Conservation (phyloP, 2,797 vertebrate genomes). For the Parauchenoglanis punctatus region DNA sequence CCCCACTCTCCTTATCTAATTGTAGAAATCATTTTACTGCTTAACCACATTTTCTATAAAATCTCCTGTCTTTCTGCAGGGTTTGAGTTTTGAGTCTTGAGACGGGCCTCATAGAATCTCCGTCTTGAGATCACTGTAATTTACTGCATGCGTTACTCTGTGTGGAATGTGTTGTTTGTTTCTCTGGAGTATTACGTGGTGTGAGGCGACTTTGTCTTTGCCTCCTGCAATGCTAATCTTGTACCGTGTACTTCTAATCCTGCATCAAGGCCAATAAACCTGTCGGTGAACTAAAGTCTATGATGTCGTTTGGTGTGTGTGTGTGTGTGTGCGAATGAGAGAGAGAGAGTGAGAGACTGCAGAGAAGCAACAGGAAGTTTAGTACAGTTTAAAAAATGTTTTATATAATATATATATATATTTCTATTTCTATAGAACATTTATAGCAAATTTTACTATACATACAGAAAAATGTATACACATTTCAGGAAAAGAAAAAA, state of each 20-base stretch:
- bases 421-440: too few relatives aligned
- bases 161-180: slow-evolving; percentile 70
- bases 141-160: slow-evolving; percentile 76
- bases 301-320: slow-evolving; percentile 35
- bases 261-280: slow-evolving; percentile 75
- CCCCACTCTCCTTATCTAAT: slow-evolving; percentile 4
- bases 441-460: too few relatives aligned
- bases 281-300: slow-evolving; percentile 60
- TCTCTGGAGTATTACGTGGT: slow-evolving; percentile 68
- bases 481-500: too few relatives aligned
- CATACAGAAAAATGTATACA: too few relatives aligned
- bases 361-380: background rate
- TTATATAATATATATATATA: too few relatives aligned
- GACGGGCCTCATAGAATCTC: slow-evolving; percentile 39
- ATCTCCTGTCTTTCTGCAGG: background rate
- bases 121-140: slow-evolving; percentile 59
- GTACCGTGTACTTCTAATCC: slow-evolving; percentile 70
- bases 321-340: slow-evolving; percentile 41
- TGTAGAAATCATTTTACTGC: slow-evolving; percentile 27
- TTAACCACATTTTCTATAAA: slow-evolving; percentile 3
- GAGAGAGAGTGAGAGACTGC: background rate
- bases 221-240: slow-evolving; percentile 70
- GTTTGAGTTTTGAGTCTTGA: slow-evolving; percentile 31
- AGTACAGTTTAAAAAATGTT: too few relatives aligned
- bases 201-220: slow-evolving; percentile 57